Percentiles rank a stretch among this genome's conserved stretches.
These are phyloP conservation scores for Sebastes oblongus DNA, from an alignment of 2,797 vertebrate genomes.

Conservation along the genomic window DNA sequence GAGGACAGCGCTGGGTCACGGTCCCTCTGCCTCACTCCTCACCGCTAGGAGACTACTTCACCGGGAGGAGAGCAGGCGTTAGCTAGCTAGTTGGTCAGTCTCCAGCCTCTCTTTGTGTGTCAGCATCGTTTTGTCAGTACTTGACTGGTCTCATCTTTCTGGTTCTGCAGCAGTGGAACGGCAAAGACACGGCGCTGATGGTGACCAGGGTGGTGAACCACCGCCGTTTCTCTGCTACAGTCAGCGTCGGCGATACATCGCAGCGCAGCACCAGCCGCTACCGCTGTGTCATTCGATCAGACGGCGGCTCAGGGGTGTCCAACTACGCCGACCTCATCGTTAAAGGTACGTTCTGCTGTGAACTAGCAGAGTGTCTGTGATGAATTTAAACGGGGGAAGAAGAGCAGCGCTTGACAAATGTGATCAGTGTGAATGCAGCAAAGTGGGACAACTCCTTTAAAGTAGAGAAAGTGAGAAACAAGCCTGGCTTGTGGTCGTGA, in stretches of 20 bases:
- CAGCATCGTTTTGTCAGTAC: too few relatives aligned
- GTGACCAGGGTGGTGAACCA: slow-evolving; percentile 97
- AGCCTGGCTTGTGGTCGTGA: background rate
- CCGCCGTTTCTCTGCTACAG: slow-evolving; percentile 91
- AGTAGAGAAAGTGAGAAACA: slow-evolving; percentile 20
- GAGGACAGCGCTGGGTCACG: too few relatives aligned
- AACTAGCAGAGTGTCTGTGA: background rate
- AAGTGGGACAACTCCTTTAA: slow-evolving; percentile 25
- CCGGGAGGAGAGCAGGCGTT: too few relatives aligned
- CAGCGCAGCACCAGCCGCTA: slow-evolving; percentile 94
- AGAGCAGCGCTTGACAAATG: background rate
- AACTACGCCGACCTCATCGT: slow-evolving; percentile 95
- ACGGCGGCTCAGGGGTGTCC: slow-evolving; percentile 94
- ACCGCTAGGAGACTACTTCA: too few relatives aligned
- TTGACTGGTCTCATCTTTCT: background rate
- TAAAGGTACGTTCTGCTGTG: slow-evolving; percentile 57
- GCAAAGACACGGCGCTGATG: slow-evolving; percentile 93
- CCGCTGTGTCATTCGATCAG: slow-evolving; percentile 93
- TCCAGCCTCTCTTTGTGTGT: too few relatives aligned
- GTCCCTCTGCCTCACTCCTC: too few relatives aligned
- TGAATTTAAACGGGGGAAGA: background rate
- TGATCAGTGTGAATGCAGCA: background rate
- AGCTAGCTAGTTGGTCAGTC: too few relatives aligned
- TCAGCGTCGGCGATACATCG: slow-evolving; percentile 92
- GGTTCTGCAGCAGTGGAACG: slow-evolving; percentile 91